These are phyloP conservation scores for Agrochola macilenta DNA, from an alignment of 2,888 invertebrate genomes.

Conservation along the genomic window DNA sequence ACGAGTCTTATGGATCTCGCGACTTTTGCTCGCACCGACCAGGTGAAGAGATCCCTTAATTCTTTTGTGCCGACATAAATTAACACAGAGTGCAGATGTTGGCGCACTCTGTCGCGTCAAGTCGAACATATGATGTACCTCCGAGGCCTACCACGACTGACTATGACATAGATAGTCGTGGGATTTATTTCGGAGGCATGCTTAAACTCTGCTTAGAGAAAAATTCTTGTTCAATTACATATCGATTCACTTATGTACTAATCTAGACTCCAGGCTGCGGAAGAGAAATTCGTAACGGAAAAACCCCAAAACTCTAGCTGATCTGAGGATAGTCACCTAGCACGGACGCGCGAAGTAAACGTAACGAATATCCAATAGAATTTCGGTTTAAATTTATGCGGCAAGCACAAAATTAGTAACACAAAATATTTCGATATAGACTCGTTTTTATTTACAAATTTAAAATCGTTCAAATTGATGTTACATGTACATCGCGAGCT, in stretches of 20 bases:
- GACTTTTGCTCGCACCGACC: too few species aligned
- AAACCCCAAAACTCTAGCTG: neutral
- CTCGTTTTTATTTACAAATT: too few species aligned
- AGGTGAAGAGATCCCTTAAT: too few species aligned
- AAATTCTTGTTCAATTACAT: neutral
- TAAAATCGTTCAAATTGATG: too few species aligned
- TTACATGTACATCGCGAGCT: too few species aligned
- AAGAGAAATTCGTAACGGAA: neutral
- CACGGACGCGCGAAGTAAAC: neutral
- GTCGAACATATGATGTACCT: slow-evolving; percentile 72
- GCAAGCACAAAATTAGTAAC: too few species aligned
- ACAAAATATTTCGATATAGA: too few species aligned
- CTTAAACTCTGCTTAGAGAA: neutral
- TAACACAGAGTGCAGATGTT: slow-evolving; percentile 72
- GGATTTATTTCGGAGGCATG: slow-evolving; percentile 76
- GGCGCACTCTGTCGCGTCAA: slow-evolving; percentile 72
- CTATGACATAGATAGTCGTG: slow-evolving; percentile 65
- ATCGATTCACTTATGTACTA: neutral
- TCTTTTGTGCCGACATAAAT: slow-evolving; percentile 68
- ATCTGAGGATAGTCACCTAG: neutral
- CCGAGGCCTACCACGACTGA: slow-evolving; percentile 76
- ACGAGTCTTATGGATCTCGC: too few species aligned
- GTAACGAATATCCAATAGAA: too few species aligned
- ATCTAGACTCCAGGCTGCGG: neutral
- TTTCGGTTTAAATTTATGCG: too few species aligned